A percentile compares a stretch with the other conserved stretches of the same genome.
These are phyloP conservation scores for Nixonia krombeini DNA, from an alignment of 1,140 invertebrate species.

Conservation along the genomic window DNA sequence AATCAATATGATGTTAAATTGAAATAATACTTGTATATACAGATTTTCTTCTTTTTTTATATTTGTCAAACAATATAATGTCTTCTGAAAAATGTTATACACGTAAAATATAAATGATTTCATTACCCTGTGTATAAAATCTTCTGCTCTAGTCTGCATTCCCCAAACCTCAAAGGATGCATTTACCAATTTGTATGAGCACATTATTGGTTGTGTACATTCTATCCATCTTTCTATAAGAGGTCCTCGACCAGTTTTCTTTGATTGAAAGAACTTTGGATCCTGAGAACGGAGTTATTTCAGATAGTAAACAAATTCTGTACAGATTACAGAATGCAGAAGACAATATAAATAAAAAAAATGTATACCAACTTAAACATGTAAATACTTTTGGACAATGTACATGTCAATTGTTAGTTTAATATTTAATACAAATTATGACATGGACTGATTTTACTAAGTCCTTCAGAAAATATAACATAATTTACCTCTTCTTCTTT, in stretches of 20 bases:
- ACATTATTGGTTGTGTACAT: slow-evolving; percentile 87
- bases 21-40: too few species aligned
- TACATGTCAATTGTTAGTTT: too few species aligned
- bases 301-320: background rate
- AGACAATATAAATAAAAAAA: too few species aligned
- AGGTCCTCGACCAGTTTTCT: slow-evolving; percentile 86
- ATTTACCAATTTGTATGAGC: slow-evolving; percentile 91
- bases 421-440: too few species aligned
- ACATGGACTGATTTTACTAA: too few species aligned
- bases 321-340: too few species aligned
- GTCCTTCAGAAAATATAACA: too few species aligned
- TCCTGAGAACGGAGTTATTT: slow-evolving; percentile 75
- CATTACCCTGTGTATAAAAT: slow-evolving; percentile 87
- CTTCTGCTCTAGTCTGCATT: slow-evolving; percentile 90
- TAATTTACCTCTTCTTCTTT: slow-evolving; percentile 83
- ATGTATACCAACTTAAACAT: too few species aligned
- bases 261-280: slow-evolving; percentile 86
- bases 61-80: too few species aligned
- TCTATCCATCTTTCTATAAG: slow-evolving; percentile 86
- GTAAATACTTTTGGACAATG: too few species aligned
- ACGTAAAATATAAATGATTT: background rate
- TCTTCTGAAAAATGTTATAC: background rate
- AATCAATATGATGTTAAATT: too few species aligned
- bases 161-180: slow-evolving; percentile 95
- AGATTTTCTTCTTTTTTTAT: too few species aligned